Evolutionary conservation across 2,888 invertebrate genomes (phyloP), one percentile per base, ranked within the genome.

Genomic region (Andrena marginata): DNA sequence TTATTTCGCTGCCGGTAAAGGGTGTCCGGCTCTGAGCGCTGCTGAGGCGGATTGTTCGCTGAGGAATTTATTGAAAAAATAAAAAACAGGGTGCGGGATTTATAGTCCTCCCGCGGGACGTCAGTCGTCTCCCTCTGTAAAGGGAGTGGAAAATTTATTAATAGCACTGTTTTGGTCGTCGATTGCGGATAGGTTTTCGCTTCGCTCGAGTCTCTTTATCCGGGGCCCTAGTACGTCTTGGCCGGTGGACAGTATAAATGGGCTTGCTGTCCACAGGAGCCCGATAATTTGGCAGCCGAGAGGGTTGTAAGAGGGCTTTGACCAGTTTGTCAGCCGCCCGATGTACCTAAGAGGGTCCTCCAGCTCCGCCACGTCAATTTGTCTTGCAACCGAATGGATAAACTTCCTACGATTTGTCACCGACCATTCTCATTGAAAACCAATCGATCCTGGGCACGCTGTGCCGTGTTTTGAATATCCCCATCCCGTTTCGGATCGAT

Each of bases 201-300:
- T 69, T 49, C 8, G 60, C 20, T 63, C 8, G 75, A 75, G 69
- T 80, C 76, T 80, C 84, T 80, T 85, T 75, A 74, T 75, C 72
- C 71, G 29, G 16, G 26, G 31, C 42, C 70, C 65, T 56, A 68
- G 62, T 77, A 68, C 72, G 69, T 85, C 80, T 78, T 75, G 67
- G 78, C 65, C 74, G 64, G 80, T 88, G 88, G 86, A 86, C 88
- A 89, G 89, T 92, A 93, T 88, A 93, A 92, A 93, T 93, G 92
- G 93, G 85, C 86, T 87, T 72, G 88, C 91, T 92, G 92, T 92
- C 92, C 92, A 88, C 92, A 91, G 90, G 88, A 90, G 92, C 91
- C 91, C 91, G 92, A 93, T 93, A 93, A 93, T 93, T 92, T 90
- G 93, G 91, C 91, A 89, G 89, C 88, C 87, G 87, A 87, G 91